A percentile compares a stretch with the other conserved stretches of the same genome.
These are phyloP conservation scores for Rhadina sibilatrix DNA, from an alignment of 2,113 vertebrate species.

Conservation along the genomic window DNA sequence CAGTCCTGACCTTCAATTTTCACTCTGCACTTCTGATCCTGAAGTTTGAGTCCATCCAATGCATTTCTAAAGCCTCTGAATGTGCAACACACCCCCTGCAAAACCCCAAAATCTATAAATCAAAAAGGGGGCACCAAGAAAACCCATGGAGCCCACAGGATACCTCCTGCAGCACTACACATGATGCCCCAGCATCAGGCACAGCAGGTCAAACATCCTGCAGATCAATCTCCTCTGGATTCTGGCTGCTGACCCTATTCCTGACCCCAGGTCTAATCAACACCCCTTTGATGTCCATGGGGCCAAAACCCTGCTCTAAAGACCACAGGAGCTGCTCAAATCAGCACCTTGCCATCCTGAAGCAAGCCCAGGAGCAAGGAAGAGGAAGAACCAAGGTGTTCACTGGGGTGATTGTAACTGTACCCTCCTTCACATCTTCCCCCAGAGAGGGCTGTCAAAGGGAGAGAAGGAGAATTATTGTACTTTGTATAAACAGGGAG, in stretches of 20 bases:
- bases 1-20: not conserved
- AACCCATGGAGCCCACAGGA: not conserved
- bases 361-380: not conserved
- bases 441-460: not conserved
- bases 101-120: not conserved
- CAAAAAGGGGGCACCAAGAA: not conserved
- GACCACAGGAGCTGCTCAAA: rapidly evolving
- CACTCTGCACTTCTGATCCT: not conserved
- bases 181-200: rapidly evolving
- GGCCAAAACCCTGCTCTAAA: not conserved
- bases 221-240: not conserved
- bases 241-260: not conserved
- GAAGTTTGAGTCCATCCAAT: not conserved
- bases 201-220: not conserved
- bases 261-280: rapidly evolving
- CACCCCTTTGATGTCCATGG: not conserved
- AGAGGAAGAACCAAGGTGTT: not conserved
- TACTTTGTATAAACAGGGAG: not conserved
- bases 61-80: not conserved
- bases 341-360: not conserved
- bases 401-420: not conserved
- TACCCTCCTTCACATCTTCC: not conserved
- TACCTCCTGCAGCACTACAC: not conserved
- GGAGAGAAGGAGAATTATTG: not conserved
- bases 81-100: not conserved